These are phyloP conservation scores for Porites cylindrica DNA, from an alignment of 92 coral and sea anemone species.

Conservation along the genomic window DNA sequence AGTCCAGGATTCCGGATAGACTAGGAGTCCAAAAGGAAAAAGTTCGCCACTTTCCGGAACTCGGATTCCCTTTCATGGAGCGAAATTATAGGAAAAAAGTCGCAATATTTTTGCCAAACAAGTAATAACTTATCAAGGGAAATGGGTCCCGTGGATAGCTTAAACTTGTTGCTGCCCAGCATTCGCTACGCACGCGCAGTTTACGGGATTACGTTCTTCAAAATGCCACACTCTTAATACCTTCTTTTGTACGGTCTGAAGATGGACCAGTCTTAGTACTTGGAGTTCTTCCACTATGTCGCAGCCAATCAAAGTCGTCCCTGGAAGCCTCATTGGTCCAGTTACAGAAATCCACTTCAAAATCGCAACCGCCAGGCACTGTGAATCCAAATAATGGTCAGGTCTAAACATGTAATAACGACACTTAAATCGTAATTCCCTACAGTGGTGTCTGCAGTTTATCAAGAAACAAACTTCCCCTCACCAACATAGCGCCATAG, in stretches of 20 bases:
- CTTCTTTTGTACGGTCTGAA: slow-evolving; percentile 73
- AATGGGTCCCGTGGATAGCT: too few relatives aligned
- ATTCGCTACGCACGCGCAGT: neutral
- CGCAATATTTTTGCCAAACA: too few relatives aligned
- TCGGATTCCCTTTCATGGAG: too few relatives aligned
- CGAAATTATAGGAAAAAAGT: too few relatives aligned
- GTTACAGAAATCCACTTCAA: slow-evolving; percentile 81
- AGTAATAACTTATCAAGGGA: too few relatives aligned
- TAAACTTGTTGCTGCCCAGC: too few relatives aligned
- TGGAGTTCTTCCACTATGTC: slow-evolving; percentile 67
- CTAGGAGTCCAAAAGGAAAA: too few relatives aligned
- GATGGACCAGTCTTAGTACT: slow-evolving; percentile 89
- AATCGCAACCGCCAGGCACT: slow-evolving; percentile 83
- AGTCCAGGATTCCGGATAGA: too few relatives aligned
- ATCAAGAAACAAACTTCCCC: neutral
- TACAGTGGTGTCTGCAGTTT: too few relatives aligned
- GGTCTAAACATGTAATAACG: neutral
- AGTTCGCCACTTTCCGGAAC: too few relatives aligned
- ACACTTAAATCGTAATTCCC: too few relatives aligned
- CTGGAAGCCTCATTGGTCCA: slow-evolving; percentile 73
- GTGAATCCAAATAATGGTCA: neutral
- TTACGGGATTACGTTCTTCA: neutral
- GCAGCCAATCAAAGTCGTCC: slow-evolving; percentile 94
- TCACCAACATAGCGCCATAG: too few relatives aligned
- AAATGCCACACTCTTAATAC: slow-evolving; percentile 16